Evolutionary conservation across 2,113 vertebrate genomes (phyloP).

Genomic region (Nyctibius bracteatus): DNA sequence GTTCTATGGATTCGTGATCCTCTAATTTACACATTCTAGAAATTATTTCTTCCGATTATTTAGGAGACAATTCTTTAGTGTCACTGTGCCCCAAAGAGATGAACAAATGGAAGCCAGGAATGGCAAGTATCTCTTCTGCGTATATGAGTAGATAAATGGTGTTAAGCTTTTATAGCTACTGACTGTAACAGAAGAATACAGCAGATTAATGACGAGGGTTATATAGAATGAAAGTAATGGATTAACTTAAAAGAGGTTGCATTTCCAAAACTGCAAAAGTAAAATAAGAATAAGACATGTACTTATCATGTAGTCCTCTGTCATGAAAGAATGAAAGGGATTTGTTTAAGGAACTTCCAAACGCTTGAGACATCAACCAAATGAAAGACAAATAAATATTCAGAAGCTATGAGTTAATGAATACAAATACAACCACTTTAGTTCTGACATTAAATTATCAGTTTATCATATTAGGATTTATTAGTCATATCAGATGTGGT

Average conservation of each 20-base stretch:
- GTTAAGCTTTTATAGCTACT: background rate
- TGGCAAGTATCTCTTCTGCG: fast-evolving
- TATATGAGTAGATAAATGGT: background rate
- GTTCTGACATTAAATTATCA: background rate
- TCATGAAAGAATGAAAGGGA: background rate
- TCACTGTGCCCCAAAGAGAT: background rate
- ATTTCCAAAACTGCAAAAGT: background rate
- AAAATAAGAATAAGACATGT: background rate
- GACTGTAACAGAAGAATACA: background rate
- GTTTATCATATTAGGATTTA: background rate
- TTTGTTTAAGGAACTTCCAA: background rate
- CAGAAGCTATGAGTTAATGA: background rate
- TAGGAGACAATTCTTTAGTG: background rate
- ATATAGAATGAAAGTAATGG: background rate
- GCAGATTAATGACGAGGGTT: background rate
- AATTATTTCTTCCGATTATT: background rate
- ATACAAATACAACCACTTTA: background rate
- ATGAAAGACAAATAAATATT: background rate
- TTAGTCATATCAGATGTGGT: background rate
- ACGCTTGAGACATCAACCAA: background rate
- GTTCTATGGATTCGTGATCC: background rate
- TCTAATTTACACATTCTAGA: background rate
- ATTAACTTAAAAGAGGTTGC: background rate
- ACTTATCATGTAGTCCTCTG: background rate
- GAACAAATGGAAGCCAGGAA: background rate